Percentiles rank a stretch among this genome's conserved stretches.
phyloP scores from a whole-genome alignment of 2,113 vertebrate genomes.

The Oxyruncus cristatus region DNA sequence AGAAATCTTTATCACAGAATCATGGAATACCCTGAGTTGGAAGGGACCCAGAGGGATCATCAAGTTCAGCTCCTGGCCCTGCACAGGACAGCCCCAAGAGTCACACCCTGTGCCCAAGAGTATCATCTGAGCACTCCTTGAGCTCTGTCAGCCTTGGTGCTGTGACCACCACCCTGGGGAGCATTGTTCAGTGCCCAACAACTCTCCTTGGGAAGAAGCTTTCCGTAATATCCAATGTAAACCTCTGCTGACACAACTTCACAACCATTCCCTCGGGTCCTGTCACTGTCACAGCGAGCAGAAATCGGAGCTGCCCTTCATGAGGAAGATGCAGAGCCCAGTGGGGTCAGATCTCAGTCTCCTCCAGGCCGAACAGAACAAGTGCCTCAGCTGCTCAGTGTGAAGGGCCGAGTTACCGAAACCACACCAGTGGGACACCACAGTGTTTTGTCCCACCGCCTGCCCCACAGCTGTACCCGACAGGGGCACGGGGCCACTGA shows the following conservation, averaged over 20 bases:
- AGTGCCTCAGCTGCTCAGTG: neutral
- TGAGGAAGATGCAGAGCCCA: neutral
- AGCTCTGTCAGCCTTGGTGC: no score
- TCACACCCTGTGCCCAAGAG: no score
- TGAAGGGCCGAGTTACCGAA: rapidly evolving
- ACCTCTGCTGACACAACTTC: no score
- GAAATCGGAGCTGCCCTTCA: neutral
- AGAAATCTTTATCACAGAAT: neutral
- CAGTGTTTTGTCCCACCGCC: rapidly evolving
- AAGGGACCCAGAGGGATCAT: neutral
- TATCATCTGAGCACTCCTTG: no score
- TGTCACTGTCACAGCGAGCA: neutral
- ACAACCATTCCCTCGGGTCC: neutral
- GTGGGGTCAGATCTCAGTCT: neutral
- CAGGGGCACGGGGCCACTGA: neutral
- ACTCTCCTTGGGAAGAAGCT: no score
- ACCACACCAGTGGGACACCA: rapidly evolving
- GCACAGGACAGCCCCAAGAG: no score
- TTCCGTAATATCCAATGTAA: no score
- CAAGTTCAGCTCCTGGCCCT: no score
- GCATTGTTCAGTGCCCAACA: no score
- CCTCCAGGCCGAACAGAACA: neutral
- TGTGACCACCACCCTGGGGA: no score
- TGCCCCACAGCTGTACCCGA: rapidly evolving
- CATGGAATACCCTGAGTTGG: neutral